Percentiles rank a stretch among this genome's conserved stretches.
Conservation (phyloP, 92 coral and sea anemone species). For the Epizoanthus stellaris region DNA sequence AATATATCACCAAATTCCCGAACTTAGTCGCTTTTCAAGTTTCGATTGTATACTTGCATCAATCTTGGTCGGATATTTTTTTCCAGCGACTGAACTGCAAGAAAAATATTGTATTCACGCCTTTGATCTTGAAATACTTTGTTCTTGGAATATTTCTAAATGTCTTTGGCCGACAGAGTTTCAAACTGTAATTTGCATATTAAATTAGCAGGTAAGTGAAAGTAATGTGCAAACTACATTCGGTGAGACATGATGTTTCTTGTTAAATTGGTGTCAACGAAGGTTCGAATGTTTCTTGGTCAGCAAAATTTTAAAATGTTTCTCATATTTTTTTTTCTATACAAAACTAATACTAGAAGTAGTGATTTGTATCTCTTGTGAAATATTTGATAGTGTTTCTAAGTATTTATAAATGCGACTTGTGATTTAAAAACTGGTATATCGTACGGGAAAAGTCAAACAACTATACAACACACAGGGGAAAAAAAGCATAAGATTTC, state of each 20-base stretch:
- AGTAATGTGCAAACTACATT: slow-evolving; percentile 13
- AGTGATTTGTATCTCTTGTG: background rate
- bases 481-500: too few species aligned
- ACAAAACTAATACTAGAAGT: background rate
- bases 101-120: background rate
- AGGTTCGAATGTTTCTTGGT: background rate
- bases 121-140: too few species aligned
- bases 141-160: background rate
- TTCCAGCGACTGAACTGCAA: background rate
- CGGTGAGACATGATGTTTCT: background rate
- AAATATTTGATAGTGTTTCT: background rate
- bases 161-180: background rate
- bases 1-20: background rate
- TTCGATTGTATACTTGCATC: too few species aligned
- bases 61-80: background rate
- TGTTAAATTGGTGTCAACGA: background rate
- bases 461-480: too few species aligned
- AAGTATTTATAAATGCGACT: background rate
- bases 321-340: background rate
- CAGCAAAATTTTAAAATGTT: background rate
- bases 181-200: slow-evolving; percentile 27
- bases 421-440: too few species aligned
- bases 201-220: background rate
- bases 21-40: background rate
- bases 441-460: too few species aligned